Evolutionary conservation across 2,797 vertebrate genomes (phyloP), one percentile per base, ranked within the genome.

Genomic region (Gastrophryne carolinensis): DNA sequence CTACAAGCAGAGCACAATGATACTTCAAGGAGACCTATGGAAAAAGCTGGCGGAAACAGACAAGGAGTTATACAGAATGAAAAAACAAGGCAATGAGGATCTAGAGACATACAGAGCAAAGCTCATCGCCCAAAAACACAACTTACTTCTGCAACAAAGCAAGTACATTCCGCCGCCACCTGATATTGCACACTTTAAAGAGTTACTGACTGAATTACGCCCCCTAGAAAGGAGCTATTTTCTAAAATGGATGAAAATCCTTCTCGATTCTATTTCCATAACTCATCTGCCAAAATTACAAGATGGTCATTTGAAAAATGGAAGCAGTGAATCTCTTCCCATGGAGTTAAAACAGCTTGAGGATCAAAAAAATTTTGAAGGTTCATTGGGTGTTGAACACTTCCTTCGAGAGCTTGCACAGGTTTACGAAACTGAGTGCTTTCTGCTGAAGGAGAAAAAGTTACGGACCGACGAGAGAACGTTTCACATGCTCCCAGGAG

Each of bases 331-430:
- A 23, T 47, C 39, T 7, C 39, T 5, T 17, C 86, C 82, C 62
- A 52, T 83, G 0, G 82, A 83, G 1, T 78, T 89, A 0, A 57
- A 79, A 54, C 62, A 80, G 2, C 75, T 90, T n/a, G 86, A 89
- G 5, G 17, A 8, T 0, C 80, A 44, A 70, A 73, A 84, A 0
- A 87, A 90, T 17, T 87, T 88, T 74, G 84, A 75, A 4, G 86
- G 66, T 37, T 76, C 64, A 21, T 78, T 94, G 17, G 89, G 89
- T 0, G 86, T 93, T 70, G 92, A 94, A 64, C 92, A 95, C 78
- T 95, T 94, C 73, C 75, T 94, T 56, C 87, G 92, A 53, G 93
- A 95, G 77, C 89, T 95, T 88, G 90, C 90, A 0, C 84, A 93
- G 34, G 78, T 94, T 69, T 47, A 47, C 19, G 41, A 47, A 47